A percentile compares a stretch with the other conserved stretches of the same genome.
phyloP scores from a whole-genome alignment of 2,113 vertebrate genomes.

The Lagopus muta region DNA sequence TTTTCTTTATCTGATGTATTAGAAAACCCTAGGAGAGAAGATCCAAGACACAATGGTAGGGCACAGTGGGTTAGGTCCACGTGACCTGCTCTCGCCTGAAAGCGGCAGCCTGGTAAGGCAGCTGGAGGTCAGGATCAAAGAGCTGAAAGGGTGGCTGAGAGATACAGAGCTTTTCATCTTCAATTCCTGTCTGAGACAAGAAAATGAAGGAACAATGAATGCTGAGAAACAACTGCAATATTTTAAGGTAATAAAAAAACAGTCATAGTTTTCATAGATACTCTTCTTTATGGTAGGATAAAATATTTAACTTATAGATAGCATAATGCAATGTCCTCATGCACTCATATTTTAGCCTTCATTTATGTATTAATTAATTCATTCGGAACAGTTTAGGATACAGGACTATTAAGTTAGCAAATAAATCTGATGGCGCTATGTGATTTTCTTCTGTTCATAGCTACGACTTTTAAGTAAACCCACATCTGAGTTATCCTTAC shows the following conservation, averaged over 20 bases:
- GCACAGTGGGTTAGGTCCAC: slow-evolving; percentile 76
- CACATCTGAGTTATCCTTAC: background rate
- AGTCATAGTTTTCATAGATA: slow-evolving; percentile 64
- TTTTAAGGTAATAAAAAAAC: slow-evolving; percentile 92
- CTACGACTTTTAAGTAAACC: slow-evolving; percentile 15
- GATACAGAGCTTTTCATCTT: slow-evolving; percentile 99
- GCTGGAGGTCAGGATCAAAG: slow-evolving; percentile 95
- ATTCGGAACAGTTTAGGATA: background rate
- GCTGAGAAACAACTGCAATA: slow-evolving; percentile 88
- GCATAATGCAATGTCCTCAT: slow-evolving; percentile 44
- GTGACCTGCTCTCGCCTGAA: slow-evolving; percentile 89
- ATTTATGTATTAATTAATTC: slow-evolving; percentile 41
- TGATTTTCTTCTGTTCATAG: slow-evolving; percentile 5
- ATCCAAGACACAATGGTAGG: slow-evolving; percentile 79
- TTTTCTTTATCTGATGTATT: slow-evolving; percentile 76
- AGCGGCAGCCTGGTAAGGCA: slow-evolving; percentile 91
- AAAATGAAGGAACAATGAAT: slow-evolving; percentile 83
- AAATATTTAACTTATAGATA: slow-evolving; percentile 70
- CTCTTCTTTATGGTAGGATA: slow-evolving; percentile 67
- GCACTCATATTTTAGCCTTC: slow-evolving; percentile 49
- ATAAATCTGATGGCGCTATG: background rate
- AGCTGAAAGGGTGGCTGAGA: slow-evolving; percentile 95
- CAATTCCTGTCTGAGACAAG: slow-evolving; percentile 93
- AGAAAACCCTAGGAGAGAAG: slow-evolving; percentile 88
- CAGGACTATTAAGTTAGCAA: background rate